Conservation (phyloP, 2,797 vertebrate species). For the Pseudochirops cupreus region DNA sequence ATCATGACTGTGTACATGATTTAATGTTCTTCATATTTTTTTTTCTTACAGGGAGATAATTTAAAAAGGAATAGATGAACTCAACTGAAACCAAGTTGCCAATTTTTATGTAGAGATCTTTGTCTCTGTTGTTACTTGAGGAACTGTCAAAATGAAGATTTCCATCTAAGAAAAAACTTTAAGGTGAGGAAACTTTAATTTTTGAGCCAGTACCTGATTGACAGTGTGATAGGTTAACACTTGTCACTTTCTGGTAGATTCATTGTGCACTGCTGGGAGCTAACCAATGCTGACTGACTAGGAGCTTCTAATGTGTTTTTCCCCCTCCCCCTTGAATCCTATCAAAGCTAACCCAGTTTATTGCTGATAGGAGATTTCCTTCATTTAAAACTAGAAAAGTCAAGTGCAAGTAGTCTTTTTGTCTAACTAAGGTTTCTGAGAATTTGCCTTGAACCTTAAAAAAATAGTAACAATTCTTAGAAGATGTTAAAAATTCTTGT, state of each 20-base stretch:
- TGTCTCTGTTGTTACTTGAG: neutral
- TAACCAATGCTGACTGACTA: constrained; percentile 22
- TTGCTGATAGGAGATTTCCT: neutral
- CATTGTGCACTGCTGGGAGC: constrained; percentile 18
- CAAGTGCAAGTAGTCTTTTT: constrained; percentile 33
- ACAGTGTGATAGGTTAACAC: constrained; percentile 25
- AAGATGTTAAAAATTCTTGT: neutral
- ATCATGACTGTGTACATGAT: neutral
- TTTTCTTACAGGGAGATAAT: neutral
- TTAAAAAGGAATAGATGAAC: constrained; percentile 4
- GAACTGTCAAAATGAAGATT: constrained; percentile 35
- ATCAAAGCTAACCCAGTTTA: constrained; percentile 38
- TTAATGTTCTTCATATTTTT: neutral
- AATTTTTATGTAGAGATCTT: constrained; percentile 19
- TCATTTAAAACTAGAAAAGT: constrained; percentile 8
- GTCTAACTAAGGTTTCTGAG: neutral
- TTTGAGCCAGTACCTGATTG: neutral
- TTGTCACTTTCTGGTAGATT: neutral
- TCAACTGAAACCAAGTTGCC: neutral
- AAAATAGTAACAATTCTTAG: neutral
- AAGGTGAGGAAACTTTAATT: neutral
- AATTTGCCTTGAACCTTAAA: constrained; percentile 2
- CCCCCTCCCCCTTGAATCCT: constrained; percentile 29
- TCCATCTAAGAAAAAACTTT: constrained; percentile 22
- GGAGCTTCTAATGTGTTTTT: neutral